These are phyloP conservation scores for Pollachius pollachius DNA, from an alignment of 2,113 vertebrate genomes.

Conservation along the genomic window DNA sequence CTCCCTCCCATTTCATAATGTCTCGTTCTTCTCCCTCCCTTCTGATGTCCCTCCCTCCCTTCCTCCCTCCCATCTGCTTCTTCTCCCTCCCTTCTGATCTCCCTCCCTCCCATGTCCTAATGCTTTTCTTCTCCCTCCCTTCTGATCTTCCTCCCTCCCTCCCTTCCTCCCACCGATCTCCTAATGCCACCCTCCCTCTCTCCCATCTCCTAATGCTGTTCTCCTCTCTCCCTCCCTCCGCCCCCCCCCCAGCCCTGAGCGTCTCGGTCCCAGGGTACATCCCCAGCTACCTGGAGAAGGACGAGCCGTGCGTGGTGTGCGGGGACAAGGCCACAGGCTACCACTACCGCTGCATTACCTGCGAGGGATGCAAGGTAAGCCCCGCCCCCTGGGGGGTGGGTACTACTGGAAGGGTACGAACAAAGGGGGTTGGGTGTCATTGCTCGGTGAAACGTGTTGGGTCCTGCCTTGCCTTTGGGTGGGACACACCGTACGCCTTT, in stretches of 20 bases:
- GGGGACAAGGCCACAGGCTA: slow-evolving; percentile 93
- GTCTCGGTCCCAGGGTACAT: slow-evolving; percentile 84
- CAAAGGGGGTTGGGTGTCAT: too few species aligned
- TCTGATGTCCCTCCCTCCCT: background rate
- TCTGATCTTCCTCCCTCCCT: background rate
- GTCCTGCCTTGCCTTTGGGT: too few species aligned
- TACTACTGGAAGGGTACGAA: too few species aligned
- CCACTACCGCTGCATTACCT: slow-evolving; percentile 97
- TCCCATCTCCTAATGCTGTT: background rate
- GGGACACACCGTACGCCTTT: too few species aligned
- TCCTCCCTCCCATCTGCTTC: background rate
- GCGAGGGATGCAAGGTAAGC: slow-evolving; percentile 93
- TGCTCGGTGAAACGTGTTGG: too few species aligned
- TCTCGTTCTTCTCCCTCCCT: too few species aligned
- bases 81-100: slow-evolving; percentile 12
- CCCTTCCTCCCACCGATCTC: background rate
- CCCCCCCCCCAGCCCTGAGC: slow-evolving; percentile 63
- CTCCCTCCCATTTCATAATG: too few species aligned
- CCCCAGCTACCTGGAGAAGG: slow-evolving; percentile 97
- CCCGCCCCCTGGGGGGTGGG: background rate
- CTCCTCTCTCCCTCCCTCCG: slow-evolving; percentile 30
- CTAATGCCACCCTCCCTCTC: background rate
- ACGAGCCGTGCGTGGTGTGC: slow-evolving; percentile 94
- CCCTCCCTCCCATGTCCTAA: background rate
- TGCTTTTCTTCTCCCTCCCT: slow-evolving; percentile 15